These are phyloP conservation scores for Mamestra configurata DNA, from an alignment of 1,140 invertebrate species.

Conservation along the genomic window DNA sequence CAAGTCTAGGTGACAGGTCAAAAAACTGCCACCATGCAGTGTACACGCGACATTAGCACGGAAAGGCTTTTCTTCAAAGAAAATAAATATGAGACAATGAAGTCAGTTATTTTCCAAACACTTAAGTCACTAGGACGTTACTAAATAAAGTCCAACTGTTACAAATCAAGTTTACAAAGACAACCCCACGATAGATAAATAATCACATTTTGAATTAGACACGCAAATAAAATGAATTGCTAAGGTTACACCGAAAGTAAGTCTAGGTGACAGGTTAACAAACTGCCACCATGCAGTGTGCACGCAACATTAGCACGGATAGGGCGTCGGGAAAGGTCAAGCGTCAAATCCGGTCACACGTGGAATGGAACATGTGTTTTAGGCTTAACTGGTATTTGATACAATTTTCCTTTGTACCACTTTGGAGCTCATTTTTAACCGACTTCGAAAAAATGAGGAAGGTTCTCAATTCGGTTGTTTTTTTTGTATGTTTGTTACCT, in stretches of 20 bases:
- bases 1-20: not conserved
- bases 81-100: too few relatives aligned
- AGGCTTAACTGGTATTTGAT: conserved; percentile 9
- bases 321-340: conserved; percentile 27
- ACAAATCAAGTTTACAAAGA: too few relatives aligned
- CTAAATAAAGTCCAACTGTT: too few relatives aligned
- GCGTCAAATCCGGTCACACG: conserved; percentile 14
- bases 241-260: not conserved
- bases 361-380: conserved; percentile 5
- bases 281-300: conserved; percentile 14
- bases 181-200: too few relatives aligned
- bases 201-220: too few relatives aligned
- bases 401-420: not conserved
- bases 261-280: conserved; percentile 11
- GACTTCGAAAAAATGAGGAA: too few relatives aligned
- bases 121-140: too few relatives aligned
- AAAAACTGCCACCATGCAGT: conserved; percentile 12
- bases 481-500: not conserved
- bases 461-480: too few relatives aligned
- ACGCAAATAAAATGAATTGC: not conserved
- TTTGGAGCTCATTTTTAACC: not conserved
- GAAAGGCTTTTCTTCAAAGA: too few relatives aligned
- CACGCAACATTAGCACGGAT: conserved; percentile 18
- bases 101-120: too few relatives aligned
- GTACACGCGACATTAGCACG: conserved; percentile 18